phyloP scores from a whole-genome alignment of 2,888 invertebrate species.

The Abrostola triplasia region DNA sequence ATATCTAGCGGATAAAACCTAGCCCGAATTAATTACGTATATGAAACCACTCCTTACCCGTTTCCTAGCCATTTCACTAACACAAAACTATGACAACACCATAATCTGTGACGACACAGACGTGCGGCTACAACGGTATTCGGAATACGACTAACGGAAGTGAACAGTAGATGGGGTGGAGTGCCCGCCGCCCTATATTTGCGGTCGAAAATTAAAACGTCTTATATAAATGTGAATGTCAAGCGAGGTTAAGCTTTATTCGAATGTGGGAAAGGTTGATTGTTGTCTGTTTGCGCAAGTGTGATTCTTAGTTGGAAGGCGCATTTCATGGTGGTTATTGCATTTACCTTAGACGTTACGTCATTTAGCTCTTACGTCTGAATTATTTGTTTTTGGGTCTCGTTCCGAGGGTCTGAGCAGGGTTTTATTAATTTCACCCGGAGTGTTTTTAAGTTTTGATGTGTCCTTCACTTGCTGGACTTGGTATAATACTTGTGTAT shows the following conservation, averaged over 20 bases:
- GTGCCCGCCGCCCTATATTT: constrained; percentile 75
- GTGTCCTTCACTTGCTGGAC: neutral
- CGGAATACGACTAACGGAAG: constrained; percentile 71
- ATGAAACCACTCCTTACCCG: constrained; percentile 74
- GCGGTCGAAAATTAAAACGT: constrained; percentile 58
- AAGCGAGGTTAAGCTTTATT: constrained; percentile 52
- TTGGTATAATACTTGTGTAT: neutral
- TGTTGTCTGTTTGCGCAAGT: constrained; percentile 28
- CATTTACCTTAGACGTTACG: constrained; percentile 60
- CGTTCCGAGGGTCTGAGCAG: constrained; percentile 19
- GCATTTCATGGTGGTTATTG: constrained; percentile 60
- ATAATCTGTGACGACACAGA: constrained; percentile 44
- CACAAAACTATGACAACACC: constrained; percentile 63
- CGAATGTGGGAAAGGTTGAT: constrained; percentile 36
- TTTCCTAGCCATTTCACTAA: constrained; percentile 80
- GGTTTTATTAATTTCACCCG: constrained; percentile 35
- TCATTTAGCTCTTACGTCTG: constrained; percentile 45
- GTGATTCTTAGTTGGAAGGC: constrained; percentile 41
- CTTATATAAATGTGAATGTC: constrained; percentile 57
- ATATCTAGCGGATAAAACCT: constrained; percentile 40
- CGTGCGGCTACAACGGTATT: constrained; percentile 64
- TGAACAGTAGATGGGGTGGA: constrained; percentile 63
- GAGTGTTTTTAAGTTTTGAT: constrained; percentile 21
- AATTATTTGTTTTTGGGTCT: constrained; percentile 50
- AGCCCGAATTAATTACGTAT: constrained; percentile 42